Evolutionary conservation across 2,113 vertebrate species (phyloP).

Genomic region (Anguilla rostrata): DNA sequence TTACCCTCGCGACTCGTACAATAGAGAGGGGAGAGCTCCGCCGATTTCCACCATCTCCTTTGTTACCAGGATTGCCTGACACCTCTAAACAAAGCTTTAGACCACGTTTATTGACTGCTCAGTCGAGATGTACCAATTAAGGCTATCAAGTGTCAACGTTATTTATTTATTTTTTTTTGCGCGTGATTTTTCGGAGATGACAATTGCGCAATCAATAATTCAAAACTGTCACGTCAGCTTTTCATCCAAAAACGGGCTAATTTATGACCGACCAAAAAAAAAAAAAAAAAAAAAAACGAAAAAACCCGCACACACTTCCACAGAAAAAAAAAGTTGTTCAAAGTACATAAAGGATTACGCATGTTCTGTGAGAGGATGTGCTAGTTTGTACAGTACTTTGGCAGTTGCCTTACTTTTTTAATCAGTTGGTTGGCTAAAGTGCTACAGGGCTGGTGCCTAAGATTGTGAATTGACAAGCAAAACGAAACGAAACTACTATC

Average conservation of each 20-base stretch:
- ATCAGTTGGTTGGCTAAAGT: background rate
- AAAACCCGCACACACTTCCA: background rate
- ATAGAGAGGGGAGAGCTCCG: conserved; percentile 53
- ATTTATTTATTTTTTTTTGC: conserved; percentile 21
- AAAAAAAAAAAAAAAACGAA: background rate
- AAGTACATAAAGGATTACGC: conserved; percentile 9
- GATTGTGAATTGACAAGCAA: background rate
- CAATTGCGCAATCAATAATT: conserved; percentile 45
- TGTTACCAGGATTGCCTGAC: conserved; percentile 72
- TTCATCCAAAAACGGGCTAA: conserved; percentile 11
- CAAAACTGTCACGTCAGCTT: conserved; percentile 38
- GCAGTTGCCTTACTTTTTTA: background rate
- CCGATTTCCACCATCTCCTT: conserved; percentile 68
- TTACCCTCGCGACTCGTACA: conserved; percentile 39
- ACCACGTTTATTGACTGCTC: conserved; percentile 55
- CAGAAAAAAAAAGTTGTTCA: conserved; percentile 32
- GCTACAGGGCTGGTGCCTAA: background rate
- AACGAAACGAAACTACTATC: background rate
- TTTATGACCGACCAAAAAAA: conserved; percentile 27
- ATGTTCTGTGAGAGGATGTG: background rate
- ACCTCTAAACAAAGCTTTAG: conserved; percentile 69
- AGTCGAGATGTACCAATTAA: conserved; percentile 70
- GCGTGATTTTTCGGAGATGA: conserved; percentile 1
- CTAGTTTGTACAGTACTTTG: background rate
- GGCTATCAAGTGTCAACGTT: conserved; percentile 62